These are phyloP conservation scores for Loris lydekkerianus DNA, from an alignment of 2,797 vertebrate species.

Conservation along the genomic window DNA sequence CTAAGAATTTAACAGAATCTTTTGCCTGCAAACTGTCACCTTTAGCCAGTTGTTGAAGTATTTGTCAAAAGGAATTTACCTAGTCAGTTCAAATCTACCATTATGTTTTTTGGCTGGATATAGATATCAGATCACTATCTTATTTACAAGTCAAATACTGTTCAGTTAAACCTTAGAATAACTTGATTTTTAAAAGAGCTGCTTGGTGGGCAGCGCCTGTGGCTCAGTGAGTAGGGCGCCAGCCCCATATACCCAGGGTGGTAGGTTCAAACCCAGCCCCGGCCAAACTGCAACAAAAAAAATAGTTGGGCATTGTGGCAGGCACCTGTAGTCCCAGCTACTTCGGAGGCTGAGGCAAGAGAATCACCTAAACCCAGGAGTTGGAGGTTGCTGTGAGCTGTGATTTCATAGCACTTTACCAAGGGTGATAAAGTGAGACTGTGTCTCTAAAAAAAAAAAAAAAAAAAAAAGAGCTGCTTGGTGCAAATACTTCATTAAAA, in stretches of 20 bases:
- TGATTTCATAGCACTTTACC: no score
- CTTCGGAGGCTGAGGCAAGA: no score
- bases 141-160: conserved; percentile 26
- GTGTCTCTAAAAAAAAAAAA: no score
- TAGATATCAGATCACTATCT: conserved; percentile 46
- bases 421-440: no score
- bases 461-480: conserved; percentile 11
- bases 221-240: no score
- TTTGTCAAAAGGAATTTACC: conserved; percentile 49
- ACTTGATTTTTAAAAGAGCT: conserved; percentile 67
- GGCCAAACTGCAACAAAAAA: no score
- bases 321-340: no score
- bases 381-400: no score
- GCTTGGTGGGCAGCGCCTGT: neutral
- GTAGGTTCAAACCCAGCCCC: no score
- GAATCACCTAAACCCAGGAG: no score
- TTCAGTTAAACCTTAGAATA: conserved; percentile 56
- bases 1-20: conserved; percentile 9
- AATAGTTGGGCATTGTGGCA: no score
- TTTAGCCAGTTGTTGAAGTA: conserved; percentile 60
- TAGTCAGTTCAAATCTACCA: neutral
- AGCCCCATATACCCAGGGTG: no score
- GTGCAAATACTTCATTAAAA: conserved; percentile 69
- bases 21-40: conserved; percentile 44
- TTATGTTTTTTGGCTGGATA: conserved; percentile 30